Conservation (phyloP, 2,113 vertebrate species). For the Amia ocellicauda region DNA sequence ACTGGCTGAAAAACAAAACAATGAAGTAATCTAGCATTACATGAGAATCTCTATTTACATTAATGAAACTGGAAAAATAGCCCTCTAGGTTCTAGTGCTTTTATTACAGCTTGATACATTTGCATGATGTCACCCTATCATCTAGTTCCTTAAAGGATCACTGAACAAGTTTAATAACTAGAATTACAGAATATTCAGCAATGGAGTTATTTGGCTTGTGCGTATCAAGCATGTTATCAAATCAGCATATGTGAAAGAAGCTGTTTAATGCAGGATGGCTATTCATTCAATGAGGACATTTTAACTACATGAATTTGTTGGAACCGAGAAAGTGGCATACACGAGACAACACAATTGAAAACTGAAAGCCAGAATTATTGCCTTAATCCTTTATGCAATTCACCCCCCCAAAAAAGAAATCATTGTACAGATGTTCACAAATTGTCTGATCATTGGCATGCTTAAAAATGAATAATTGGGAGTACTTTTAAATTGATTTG, state of each 20-base stretch:
- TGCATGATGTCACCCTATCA: slow-evolving; percentile 11
- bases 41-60: slow-evolving; percentile 37
- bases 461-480: slow-evolving; percentile 31
- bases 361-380: slow-evolving; percentile 61
- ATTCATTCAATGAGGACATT: neutral
- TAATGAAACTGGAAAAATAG: slow-evolving; percentile 33
- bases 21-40: slow-evolving; percentile 33
- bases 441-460: slow-evolving; percentile 48
- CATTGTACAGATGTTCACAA: slow-evolving; percentile 37
- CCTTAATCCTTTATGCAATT: slow-evolving; percentile 60
- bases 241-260: neutral
- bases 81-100: slow-evolving; percentile 26
- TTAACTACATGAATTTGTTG: neutral
- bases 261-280: too few relatives aligned
- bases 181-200: neutral
- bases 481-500: slow-evolving; percentile 24
- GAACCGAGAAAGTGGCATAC: slow-evolving; percentile 20
- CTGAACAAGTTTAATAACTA: neutral
- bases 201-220: slow-evolving; percentile 4
- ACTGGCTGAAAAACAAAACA: slow-evolving; percentile 39
- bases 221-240: neutral
- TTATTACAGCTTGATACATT: slow-evolving; percentile 35
- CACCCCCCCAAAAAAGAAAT: slow-evolving; percentile 33
- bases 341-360: slow-evolving; percentile 30
- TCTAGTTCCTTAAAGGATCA: slow-evolving; percentile 6